Base-by-base conservation (phyloP, 2,888 invertebrate genomes). In the Euproctis similis region DNA sequence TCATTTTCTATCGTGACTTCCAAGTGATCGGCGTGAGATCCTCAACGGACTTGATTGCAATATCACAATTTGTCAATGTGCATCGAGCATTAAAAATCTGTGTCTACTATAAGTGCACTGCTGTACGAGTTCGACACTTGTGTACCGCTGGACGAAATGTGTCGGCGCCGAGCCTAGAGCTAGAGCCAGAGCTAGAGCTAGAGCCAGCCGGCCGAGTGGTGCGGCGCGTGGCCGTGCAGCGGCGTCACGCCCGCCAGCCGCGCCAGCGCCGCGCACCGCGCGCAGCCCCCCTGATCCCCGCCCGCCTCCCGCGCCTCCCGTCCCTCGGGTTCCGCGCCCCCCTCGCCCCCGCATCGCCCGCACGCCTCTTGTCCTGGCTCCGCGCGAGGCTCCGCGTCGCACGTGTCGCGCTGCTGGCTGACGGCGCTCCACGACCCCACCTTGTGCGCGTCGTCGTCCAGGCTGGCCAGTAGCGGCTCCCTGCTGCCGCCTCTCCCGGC, bases 241-340 rank as follows among this genome's bases (percentile, higher is more conserved):
- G 91, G 91, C 61, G 92, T 91, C 41, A 92, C 89, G 42, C 91
- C 91, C 8, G 91, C 89, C 53, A 92, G 81, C 62, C 89, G 88
- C 45, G 89, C 88, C 53, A 89, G 72, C 55, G 87, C 86, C 49
- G 86, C 85, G 55, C 87, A 86, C 42, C 89, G 88, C 34, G 87
- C 87, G 71, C 76, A 73, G 45, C 59, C 36, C 36, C 42, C 39
- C 39, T 39, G 27, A 22, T 33, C 16, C 24, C 47, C 38, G 30
- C 14, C 41, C 14, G 28, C 41, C 22, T 9, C 26, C 12, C 21
- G 39, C 30, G 16, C 33, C 8, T 16, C 35, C 30, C 22, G 26
- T 18, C 39, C 31, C 30, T 23, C 24, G 24, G 39, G 30, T 4
- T 24, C 36, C 28, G 13, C 34, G 31, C 30, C 40, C 23, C 36